Base-by-base conservation (phyloP, 2,888 invertebrate genomes). In the Leptura quadrifasciata region DNA sequence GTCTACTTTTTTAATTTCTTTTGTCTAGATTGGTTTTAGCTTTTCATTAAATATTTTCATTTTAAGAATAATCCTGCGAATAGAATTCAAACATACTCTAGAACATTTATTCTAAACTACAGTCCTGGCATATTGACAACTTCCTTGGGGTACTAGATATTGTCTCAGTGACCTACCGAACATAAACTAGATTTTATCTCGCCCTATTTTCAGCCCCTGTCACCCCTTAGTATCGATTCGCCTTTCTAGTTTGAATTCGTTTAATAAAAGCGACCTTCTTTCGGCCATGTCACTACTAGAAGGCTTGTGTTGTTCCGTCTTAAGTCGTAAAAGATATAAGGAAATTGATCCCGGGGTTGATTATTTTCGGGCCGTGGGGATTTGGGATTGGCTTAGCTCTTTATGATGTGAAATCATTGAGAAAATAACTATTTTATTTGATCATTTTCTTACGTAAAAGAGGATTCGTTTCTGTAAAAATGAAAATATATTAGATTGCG, bases 141-240 rank as follows among this genome's bases (percentile, higher is more conserved):
- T 6, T n/a, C 15, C 47, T n/a, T 1, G 4, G 4, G 4, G 15
- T n/a, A 2, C 47, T n/a, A 47, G 47, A 47, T 47, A 47, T 47
- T 47, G 47, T 47, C 47, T 12, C 47, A 47, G n/a, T 47, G 47
- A 17, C 17, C 78, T 75, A 77, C 72, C 78, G 80, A 81, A 80
- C 83, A 83, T 83, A 80, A 81, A 84, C 79, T 79, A 81, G 83
- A 83, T 83, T 81, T 82, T 81, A 80, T 84, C 82, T 81, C 61
- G 75, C 73, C 78, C 80, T 78, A 79, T 77, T 81, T 82, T 82
- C 83, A 79, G 78, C 82, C 81, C 82, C 76, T 77, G 81, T 80
- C 80, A 78, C 75, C 75, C 76, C 72, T 76, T 58, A 76, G 71
- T 82, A 83, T 82, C 79, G 81, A 84, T 84, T 77, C 73, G 70